Evolutionary conservation across 2,888 invertebrate genomes (phyloP).

Genomic region (Dromius quadrimaculatus): DNA sequence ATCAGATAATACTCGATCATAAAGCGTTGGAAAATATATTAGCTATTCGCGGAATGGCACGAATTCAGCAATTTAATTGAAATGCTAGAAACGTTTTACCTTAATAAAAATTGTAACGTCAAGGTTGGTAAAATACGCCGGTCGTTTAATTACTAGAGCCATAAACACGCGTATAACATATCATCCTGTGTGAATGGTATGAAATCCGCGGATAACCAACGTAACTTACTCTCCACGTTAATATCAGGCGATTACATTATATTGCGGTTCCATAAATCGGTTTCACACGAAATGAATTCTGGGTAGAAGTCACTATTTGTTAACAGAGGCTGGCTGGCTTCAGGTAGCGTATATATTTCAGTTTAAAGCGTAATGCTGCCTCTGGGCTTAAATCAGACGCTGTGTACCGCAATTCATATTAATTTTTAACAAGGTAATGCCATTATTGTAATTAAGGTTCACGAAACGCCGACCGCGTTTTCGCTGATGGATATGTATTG

Average conservation of each 20-base stretch:
- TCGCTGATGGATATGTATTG: slow-evolving; percentile 47
- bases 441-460: slow-evolving; percentile 50
- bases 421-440: slow-evolving; percentile 52
- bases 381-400: slow-evolving; percentile 45
- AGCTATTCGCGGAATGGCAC: too few species aligned
- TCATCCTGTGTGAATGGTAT: background rate
- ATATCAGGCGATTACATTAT: slow-evolving; percentile 37
- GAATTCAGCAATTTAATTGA: background rate
- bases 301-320: background rate
- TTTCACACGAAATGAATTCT: slow-evolving; percentile 23
- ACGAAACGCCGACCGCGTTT: slow-evolving; percentile 8
- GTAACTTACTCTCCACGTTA: slow-evolving; percentile 15
- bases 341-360: slow-evolving; percentile 37
- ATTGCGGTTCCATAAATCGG: slow-evolving; percentile 41
- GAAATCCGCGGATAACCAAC: slow-evolving; percentile 7
- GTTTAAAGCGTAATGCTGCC: slow-evolving; percentile 38
- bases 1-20: too few species aligned
- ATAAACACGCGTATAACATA: slow-evolving; percentile 17
- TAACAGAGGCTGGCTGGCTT: background rate
- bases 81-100: background rate
- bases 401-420: slow-evolving; percentile 47
- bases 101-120: background rate
- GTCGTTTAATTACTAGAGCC: background rate
- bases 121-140: background rate
- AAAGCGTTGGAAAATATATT: too few species aligned